Base-by-base conservation (phyloP, 92 coral and sea anemone species). In the Phenganax marumi region DNA sequence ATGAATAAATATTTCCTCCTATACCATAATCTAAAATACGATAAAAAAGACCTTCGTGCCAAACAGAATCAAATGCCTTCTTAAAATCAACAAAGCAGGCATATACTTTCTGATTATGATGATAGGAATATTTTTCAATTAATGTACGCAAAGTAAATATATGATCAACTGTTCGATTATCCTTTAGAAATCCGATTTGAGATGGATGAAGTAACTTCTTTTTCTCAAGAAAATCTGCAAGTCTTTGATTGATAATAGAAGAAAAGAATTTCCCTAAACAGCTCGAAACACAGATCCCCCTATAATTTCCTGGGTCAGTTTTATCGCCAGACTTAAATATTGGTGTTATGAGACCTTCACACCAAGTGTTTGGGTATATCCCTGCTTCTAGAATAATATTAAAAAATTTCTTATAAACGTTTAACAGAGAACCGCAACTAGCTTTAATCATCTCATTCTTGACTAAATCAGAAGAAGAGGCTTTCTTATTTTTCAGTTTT, bases 1-100 rank as follows among this genome's bases (percentile, higher is more conserved):
- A 69, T 22, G 80, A 46, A 53, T 85, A 85, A 39, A 88, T 73
- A 18, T 71, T 58, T 4, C 89, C 86, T 24, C 80, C 70, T 7
- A 88, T 73, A 18, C 81, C 69, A 12, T 62, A 48, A 0, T 64
- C 17, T 0, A 80, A 49, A 51, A 88, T 54, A n/a, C 81, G 61
- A 14, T 52, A 81, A 21, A 88, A 53, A 11, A 88, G 62, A 7
- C 87, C 89, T 17, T 80, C 63, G 73, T 81, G 86, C 91, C 89
- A 88, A 66, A 85, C 62, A 50, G 91, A 88, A 80, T 88, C 91
- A 80, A 84, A 88, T 10, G 88, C 91, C 69, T 84, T 88, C 53
- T 64, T 84, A 56, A 88, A 88, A 25, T 88, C 88, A 53, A 87
- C 75, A 53, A 87, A 87, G 61, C 88, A 87, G 51, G 85, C 82